Conservation (phyloP, 2,797 vertebrate genomes). For the Iguana delicatissima region DNA sequence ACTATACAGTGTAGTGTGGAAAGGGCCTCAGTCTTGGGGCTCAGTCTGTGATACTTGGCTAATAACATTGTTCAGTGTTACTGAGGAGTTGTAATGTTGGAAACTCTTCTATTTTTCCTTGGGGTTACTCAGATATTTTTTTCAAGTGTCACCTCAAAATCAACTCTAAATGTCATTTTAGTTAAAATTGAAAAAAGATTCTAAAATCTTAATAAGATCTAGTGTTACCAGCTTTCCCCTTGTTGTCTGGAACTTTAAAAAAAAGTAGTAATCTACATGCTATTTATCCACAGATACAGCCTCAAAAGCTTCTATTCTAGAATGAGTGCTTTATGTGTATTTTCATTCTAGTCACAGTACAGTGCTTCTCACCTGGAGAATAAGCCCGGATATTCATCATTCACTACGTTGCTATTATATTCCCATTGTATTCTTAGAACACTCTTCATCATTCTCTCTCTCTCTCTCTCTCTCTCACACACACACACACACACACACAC, state of each 20-base stretch:
- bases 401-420: not conserved
- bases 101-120: not conserved
- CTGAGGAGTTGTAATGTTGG: not conserved
- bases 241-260: not conserved
- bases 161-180: not conserved
- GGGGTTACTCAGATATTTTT: not conserved
- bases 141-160: not conserved
- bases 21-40: not conserved
- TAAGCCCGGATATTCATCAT: not conserved
- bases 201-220: not conserved
- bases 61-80: not conserved
- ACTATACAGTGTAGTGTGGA: too few species aligned
- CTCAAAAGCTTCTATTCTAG: not conserved
- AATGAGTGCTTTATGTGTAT: constrained; percentile 8
- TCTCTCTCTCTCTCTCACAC: too few species aligned
- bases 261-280: constrained; percentile 1
- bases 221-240: not conserved
- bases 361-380: not conserved
- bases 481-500: not conserved
- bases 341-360: constrained; percentile 8
- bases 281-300: not conserved
- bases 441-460: too few species aligned
- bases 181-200: not conserved
- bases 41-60: not conserved
- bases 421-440: constrained; percentile 3